phyloP scores from a whole-genome alignment of 2,797 vertebrate genomes.

The Argentina silus region DNA sequence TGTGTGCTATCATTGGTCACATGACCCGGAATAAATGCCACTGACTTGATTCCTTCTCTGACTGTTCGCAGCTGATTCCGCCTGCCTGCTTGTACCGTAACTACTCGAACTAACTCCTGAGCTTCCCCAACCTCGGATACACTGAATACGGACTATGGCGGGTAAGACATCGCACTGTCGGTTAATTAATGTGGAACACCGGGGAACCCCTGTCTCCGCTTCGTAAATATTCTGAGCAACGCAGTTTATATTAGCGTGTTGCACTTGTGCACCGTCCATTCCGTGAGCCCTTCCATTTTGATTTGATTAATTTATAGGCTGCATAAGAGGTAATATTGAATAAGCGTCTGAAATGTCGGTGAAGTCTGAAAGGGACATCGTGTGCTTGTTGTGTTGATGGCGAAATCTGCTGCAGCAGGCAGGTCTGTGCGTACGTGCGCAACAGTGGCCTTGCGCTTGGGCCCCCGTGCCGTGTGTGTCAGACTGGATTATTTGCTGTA shows the following conservation, averaged over 20 bases:
- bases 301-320: too few species aligned
- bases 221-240: too few species aligned
- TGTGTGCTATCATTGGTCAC: conserved; percentile 64
- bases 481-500: background rate
- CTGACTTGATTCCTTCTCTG: conserved; percentile 56
- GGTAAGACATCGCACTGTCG: conserved; percentile 58
- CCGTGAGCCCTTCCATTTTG: background rate
- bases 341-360: background rate
- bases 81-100: conserved; percentile 54
- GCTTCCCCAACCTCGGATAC: conserved; percentile 33
- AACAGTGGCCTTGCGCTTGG: too few species aligned
- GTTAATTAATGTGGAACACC: background rate
- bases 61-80: conserved; percentile 59
- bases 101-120: conserved; percentile 18
- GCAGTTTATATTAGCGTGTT: background rate
- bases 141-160: conserved; percentile 64
- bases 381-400: background rate
- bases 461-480: too few species aligned
- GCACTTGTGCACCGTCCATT: background rate
- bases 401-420: background rate
- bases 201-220: background rate
- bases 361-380: background rate
- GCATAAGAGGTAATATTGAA: background rate
- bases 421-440: conserved; percentile 1
- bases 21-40: conserved; percentile 73